These are phyloP conservation scores for Caenorhabditis latens DNA, from an alignment of 1,140 invertebrate genomes.

Conservation along the genomic window DNA sequence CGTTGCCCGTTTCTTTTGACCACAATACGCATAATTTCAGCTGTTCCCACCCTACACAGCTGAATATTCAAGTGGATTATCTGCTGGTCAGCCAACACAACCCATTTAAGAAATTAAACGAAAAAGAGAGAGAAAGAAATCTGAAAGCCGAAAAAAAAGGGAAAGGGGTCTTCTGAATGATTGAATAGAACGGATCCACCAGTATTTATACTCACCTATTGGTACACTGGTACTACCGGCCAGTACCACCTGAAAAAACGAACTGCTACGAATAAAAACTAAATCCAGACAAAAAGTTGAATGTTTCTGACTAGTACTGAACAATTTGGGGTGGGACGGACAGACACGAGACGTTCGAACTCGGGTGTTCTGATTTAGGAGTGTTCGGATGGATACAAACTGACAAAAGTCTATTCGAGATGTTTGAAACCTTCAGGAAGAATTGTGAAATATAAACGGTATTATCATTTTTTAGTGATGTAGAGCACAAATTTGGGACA, in stretches of 20 bases:
- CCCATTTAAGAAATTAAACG: neutral
- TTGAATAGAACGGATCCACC: neutral
- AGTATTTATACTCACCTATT: no score
- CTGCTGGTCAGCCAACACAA: constrained; percentile 6
- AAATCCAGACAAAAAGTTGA: neutral
- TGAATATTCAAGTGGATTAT: constrained; percentile 5
- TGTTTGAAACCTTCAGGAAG: no score
- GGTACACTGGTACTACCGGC: no score
- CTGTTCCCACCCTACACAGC: constrained; percentile 2
- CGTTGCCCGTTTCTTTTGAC: neutral
- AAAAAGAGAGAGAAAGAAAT: neutral
- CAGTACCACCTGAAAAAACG: no score
- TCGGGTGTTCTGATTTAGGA: neutral
- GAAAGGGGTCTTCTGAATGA: neutral
- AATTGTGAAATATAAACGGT: no score
- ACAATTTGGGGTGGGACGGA: neutral
- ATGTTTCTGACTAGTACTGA: constrained; percentile 29
- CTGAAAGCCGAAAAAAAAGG: neutral
- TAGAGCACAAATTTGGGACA: no score
- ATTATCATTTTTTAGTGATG: no score
- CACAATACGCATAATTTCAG: neutral
- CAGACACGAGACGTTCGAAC: neutral
- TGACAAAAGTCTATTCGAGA: no score
- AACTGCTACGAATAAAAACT: no score
- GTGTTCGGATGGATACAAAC: neutral